Base-by-base conservation (phyloP, 2,797 vertebrate genomes). In the Rhadinocentrus ornatus region DNA sequence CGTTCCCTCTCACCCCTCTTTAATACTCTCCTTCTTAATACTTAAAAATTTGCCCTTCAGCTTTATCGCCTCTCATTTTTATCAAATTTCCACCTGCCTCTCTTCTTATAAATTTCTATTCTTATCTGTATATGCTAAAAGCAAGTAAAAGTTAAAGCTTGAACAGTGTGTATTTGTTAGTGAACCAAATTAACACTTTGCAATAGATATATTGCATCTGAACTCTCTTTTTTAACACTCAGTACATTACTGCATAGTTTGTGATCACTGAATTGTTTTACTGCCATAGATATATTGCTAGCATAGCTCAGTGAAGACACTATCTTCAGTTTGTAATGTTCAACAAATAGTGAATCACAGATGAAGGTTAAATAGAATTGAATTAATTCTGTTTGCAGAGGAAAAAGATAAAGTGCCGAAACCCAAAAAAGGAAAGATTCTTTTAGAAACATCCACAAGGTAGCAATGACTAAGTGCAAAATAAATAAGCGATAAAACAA, bases 1-100 rank as follows among this genome's bases (percentile, higher is more conserved):
- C 35, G 50, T 66, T 82, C 71, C 55, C 12, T 37, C 58, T 85
- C 62, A 84, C 86, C 84, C 81, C 80, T 86, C 71, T 44, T 68
- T 61, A 53, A 32, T 44, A 66, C 52, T 53, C 44, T 61, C 44
- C 62, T 39, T 6, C 6, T 62, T 29, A 55, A 50, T 8, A 3
- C 74, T 81, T 76, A 60, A 80, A 71, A 6, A 0, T 71, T 78
- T 73, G 63, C 67, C 73, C 34, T 83, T 80, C 73, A 48, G 75
- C 56, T 73, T 83, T 55, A 70, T 79, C 65, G 22, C 61, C 48
- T 2, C 20, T 67, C 66, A 52, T 55, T 79, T 37, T 71, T 12
- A 66, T 60, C 44, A 18, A 12, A 18, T 10, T 0, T 29, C 44
- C 31, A 18, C 13, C 12, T 64, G 24, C 64, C 15, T 65, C 54